Evolutionary conservation across 1,140 invertebrate species (phyloP).

Genomic region (Papilio glaucus): DNA sequence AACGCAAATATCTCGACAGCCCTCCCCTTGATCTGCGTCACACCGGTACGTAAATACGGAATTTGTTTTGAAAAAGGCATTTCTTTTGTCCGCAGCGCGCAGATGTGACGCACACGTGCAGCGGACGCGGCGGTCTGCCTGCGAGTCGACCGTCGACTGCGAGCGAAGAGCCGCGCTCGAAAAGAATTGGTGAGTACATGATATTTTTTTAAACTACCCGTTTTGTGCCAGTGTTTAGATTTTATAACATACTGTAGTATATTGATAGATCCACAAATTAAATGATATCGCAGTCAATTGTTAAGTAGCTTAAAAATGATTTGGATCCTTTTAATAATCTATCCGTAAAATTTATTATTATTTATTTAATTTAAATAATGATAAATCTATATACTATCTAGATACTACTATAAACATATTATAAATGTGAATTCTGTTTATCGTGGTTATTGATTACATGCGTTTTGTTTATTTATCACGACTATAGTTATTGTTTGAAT

Average conservation of each 20-base stretch:
- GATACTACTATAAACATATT: no score
- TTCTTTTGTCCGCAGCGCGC: slow-evolving; percentile 33
- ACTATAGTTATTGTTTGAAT: neutral
- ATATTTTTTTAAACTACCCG: slow-evolving; percentile 2
- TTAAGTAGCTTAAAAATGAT: no score
- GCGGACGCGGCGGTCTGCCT: slow-evolving; percentile 1
- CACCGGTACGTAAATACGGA: slow-evolving; percentile 33
- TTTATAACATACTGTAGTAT: neutral
- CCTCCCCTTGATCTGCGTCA: slow-evolving; percentile 9
- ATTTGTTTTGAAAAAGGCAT: slow-evolving; percentile 36
- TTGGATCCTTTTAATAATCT: no score
- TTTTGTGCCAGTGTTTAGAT: neutral
- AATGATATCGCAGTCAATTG: no score
- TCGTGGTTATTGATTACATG: neutral
- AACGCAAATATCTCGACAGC: neutral
- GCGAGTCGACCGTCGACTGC: slow-evolving; percentile 2
- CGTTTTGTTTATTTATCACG: neutral
- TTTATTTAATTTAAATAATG: no score
- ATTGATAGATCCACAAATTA: no score
- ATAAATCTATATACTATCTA: no score
- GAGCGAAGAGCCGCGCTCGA: neutral
- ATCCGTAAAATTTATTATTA: no score
- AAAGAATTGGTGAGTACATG: neutral
- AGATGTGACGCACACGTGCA: slow-evolving; percentile 30
- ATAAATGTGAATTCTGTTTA: neutral